Base-by-base conservation (phyloP, 2,888 invertebrate genomes). In the Xestia xanthographa region DNA sequence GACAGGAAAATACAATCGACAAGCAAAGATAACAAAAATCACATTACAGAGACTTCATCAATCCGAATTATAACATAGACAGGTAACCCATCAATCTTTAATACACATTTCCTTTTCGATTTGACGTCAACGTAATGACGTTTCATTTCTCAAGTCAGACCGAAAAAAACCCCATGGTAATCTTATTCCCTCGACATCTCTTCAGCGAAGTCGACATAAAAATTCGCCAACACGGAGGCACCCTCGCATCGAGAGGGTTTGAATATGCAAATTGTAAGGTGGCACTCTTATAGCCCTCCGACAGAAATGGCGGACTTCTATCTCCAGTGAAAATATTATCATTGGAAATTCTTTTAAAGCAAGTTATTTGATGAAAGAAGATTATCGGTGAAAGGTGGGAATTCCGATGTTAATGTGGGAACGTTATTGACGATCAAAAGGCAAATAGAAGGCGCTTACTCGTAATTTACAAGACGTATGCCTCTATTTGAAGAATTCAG, bases 241-340 rank as follows among this genome's bases (percentile, higher is more conserved):
- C 84, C 77, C 77, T 83, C 82, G 79, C 87, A 86, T 89, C 89
- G 89, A 90, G 89, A 83, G 85, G 80, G 87, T 89, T 90, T 88
- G 88, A 89, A 90, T 89, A 91, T 91, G 91, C 89, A 91, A 91
- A 91, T 91, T 89, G 87, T 89, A 87, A 90, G 90, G 88, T 90
- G 85, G 85, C 88, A 83, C 89, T 87, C 87, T 86, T 78, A 79
- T 74, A 75, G 80, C 84, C 72, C 89, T 86, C 77, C 83, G 53
- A 73, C 79, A 71, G 72, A 81, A 79, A 82, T 81, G 77, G 77
- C 77, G 77, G 76, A 86, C 84, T 86, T 82, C 87, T 85, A 86
- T 87, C 86, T 84, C 74, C 76, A 84, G 85, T 75, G 87, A 86
- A 91, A 92, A 92, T 92, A 91, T 92, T 92, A 89, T 91, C 90